Base-by-base conservation (phyloP, 2,113 vertebrate genomes). In the Pterocles orientalis region DNA sequence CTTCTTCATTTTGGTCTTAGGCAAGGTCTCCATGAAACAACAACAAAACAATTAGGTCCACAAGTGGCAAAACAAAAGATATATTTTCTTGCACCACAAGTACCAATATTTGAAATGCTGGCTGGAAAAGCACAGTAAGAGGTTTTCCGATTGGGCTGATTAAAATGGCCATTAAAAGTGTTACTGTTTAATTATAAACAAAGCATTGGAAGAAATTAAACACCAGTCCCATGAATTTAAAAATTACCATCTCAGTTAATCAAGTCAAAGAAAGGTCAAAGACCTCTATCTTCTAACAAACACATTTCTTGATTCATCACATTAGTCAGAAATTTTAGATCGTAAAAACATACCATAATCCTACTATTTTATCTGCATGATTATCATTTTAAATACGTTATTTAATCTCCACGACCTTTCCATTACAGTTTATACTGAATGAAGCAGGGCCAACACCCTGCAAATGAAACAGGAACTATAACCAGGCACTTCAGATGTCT, bases 191-290 rank as follows among this genome's bases (percentile, higher is more conserved):
- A 98, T 98, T 96, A 96, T 84, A 97, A 98, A 97, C 86, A 97
- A 97, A 97, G 78, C 66, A 94, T 29, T 92, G 54, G 83, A 84
- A 95, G 45, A 97, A 94, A 97, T 94, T 77, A 92, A 87, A 85
- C 79, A 94, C 43, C 76, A 94, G 83, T 79, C 86, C 94, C 88
- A 96, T 98, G 95, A 97, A 54, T 93, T 97, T 97, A 69, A 95
- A 97, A 99, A 99, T 99, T 99, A 98, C 97, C 97, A 97, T 98
- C 98, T 98, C 97, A 96, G 96, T 95, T 97, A 97, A 98, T 98
- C 98, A 98, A 96, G 97, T 94, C 97, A 98, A 98, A 98, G 98
- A 97, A 98, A 98, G 99, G 99, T 98, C 98, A 98, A 90, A 94
- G 98, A 98, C 99, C 99, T 98, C 99, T 97, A 99, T 99, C 99